These are phyloP conservation scores for Parnassius mnemosyne DNA, from an alignment of 2,888 invertebrate genomes.

Conservation along the genomic window DNA sequence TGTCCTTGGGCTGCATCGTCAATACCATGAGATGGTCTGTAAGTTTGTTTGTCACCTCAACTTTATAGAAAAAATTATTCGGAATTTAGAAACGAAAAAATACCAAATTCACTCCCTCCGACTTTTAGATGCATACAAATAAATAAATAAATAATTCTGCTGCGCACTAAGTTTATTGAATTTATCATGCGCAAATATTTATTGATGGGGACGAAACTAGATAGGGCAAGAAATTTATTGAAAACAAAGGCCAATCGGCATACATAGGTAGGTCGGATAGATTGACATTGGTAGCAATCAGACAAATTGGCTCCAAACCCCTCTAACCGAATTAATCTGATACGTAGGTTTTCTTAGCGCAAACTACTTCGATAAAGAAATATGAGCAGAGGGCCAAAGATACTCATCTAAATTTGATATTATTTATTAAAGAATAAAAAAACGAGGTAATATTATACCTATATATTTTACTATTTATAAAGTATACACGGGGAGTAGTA, in stretches of 20 bases:
- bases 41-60: no score
- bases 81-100: constrained; percentile 1
- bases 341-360: constrained; percentile 75
- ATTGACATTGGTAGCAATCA: constrained; percentile 78
- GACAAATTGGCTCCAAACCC: constrained; percentile 80
- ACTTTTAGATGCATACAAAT: constrained; percentile 35
- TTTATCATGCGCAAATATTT: constrained; percentile 80
- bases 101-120: constrained; percentile 8
- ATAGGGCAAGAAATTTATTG: constrained; percentile 77
- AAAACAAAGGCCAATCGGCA: constrained; percentile 58
- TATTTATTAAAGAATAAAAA: constrained; percentile 26
- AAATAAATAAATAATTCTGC: constrained; percentile 57
- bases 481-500: no score
- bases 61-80: background rate
- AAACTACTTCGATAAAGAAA: constrained; percentile 66
- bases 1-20: background rate
- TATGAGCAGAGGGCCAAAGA: constrained; percentile 36
- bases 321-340: constrained; percentile 77
- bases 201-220: constrained; percentile 72
- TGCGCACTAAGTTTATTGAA: constrained; percentile 67
- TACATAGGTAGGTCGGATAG: constrained; percentile 65
- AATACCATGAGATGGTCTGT: no score
- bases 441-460: no score
- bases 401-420: constrained; percentile 25
- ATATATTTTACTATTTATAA: no score